Conservation (phyloP, 2,888 invertebrate species). For the Acrobeloides nanus region DNA sequence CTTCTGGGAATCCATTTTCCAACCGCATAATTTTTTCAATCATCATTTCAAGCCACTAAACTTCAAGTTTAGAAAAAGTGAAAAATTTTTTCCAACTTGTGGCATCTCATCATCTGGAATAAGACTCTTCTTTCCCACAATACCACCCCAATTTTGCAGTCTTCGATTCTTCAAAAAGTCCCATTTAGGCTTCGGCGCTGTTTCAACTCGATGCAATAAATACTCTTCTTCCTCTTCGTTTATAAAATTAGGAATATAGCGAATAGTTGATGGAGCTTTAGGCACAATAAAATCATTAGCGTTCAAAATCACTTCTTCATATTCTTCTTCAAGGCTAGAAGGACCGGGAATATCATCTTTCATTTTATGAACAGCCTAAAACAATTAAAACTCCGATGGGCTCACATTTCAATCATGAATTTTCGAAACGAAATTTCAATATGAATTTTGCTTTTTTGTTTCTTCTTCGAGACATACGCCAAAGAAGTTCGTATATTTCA, state of each 20-base stretch:
- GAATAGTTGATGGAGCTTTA: conserved; percentile 39
- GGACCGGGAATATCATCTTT: too few relatives aligned
- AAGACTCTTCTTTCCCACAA: conserved; percentile 87
- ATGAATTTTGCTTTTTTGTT: too few relatives aligned
- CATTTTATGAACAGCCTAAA: too few relatives aligned
- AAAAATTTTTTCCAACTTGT: conserved; percentile 49
- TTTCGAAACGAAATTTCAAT: too few relatives aligned
- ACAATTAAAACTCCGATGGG: too few relatives aligned
- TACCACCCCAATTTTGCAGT: conserved; percentile 94
- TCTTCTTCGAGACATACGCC: too few relatives aligned
- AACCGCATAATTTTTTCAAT: conserved; percentile 24
- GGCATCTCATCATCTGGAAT: conserved; percentile 76
- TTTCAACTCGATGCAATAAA: conserved; percentile 63
- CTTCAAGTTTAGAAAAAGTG: background rate
- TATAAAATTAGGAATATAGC: conserved; percentile 48
- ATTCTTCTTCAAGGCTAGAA: too few relatives aligned
- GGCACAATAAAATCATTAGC: too few relatives aligned
- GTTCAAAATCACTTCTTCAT: too few relatives aligned
- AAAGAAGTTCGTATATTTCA: too few relatives aligned
- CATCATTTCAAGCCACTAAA: conserved; percentile 23
- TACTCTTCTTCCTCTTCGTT: conserved; percentile 56
- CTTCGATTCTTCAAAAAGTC: conserved; percentile 77
- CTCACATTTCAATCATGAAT: too few relatives aligned
- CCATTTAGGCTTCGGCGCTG: conserved; percentile 87
- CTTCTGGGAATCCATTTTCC: conserved; percentile 13